Percentiles rank a stretch among this genome's conserved stretches.
Evolutionary conservation across 2,113 vertebrate species (phyloP).

Genomic region (Ceratotherium simum): DNA sequence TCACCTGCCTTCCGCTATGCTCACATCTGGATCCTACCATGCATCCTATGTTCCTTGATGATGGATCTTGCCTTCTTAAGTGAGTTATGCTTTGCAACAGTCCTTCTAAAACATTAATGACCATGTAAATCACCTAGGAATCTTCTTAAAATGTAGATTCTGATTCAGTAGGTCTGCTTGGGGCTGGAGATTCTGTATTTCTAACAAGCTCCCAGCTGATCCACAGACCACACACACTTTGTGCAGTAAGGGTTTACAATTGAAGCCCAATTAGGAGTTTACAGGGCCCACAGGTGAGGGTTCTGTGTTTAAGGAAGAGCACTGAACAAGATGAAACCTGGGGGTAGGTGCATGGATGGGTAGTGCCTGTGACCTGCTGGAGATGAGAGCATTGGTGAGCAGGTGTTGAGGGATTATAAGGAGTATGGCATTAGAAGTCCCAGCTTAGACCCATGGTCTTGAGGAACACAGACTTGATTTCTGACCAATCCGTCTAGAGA

Average conservation of each 20-base stretch:
- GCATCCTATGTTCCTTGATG: neutral
- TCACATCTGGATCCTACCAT: neutral
- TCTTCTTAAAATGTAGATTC: neutral
- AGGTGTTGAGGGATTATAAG: neutral
- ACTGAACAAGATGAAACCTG: neutral
- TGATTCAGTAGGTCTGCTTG: neutral
- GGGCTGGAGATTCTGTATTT: neutral
- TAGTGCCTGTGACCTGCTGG: neutral
- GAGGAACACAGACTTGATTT: neutral
- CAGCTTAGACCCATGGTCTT: neutral
- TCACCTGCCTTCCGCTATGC: neutral
- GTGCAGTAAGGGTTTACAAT: neutral
- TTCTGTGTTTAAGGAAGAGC: neutral
- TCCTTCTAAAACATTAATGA: neutral
- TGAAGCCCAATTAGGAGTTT: neutral
- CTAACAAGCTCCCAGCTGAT: neutral
- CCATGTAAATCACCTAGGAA: neutral
- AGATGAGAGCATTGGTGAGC: neutral
- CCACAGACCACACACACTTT: neutral
- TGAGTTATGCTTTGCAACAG: neutral
- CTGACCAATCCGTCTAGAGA: neutral
- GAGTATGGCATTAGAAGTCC: neutral
- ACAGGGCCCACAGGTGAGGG: neutral
- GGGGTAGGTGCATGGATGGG: rapidly evolving
- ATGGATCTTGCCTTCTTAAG: neutral